Evolutionary conservation across 2,797 vertebrate genomes (phyloP), one percentile per base, ranked within the genome.

Genomic region (Lagorchestes hirsutus): DNA sequence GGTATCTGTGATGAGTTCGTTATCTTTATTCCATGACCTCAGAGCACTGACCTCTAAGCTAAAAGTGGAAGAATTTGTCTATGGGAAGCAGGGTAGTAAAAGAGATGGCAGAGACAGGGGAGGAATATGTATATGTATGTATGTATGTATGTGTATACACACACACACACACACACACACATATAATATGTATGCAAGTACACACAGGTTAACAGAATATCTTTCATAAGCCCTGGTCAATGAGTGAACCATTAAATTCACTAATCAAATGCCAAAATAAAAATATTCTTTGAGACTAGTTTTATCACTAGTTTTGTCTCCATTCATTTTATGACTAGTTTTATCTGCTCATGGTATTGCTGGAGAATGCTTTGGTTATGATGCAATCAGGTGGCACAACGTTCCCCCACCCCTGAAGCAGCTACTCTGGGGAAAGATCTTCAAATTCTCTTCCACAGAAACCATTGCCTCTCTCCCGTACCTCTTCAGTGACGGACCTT

Each of bases 141-240:
- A 14, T 62, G 34, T 67, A 67, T 67, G 18, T 6, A 67, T n/a
- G 22, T n/a, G n/a, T 5, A 52, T 5, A 52, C 4, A 52, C 52
- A 52, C 52, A 5, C 52, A 52, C 52, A 4, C 50, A 50, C 50
- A 4, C 50, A 52, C 50, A 52, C 5, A 52, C 5, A 52, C 5
- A 52, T 6, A 52, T 52, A 22, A 40, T 82, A 82, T 87, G 74
- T 82, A 98, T 97, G 95, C 95, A 96, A 46, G 97, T 96, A 95
- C 94, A 97, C 52, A 29, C 2, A 90, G 8, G 29, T 54, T 91
- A 91, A 91, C 34, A 29, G 28, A 54, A 91, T 31, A 91, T 91
- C 29, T 4, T 91, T 98, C 97, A 97, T 90, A n/a, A 97, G 96
- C 96, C 97, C 93, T 95, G 96, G 95, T 92, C 96, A 97, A 95